These are phyloP conservation scores for Clarias laeviceps DNA, from an alignment of 2,797 vertebrate species.

Conservation along the genomic window DNA sequence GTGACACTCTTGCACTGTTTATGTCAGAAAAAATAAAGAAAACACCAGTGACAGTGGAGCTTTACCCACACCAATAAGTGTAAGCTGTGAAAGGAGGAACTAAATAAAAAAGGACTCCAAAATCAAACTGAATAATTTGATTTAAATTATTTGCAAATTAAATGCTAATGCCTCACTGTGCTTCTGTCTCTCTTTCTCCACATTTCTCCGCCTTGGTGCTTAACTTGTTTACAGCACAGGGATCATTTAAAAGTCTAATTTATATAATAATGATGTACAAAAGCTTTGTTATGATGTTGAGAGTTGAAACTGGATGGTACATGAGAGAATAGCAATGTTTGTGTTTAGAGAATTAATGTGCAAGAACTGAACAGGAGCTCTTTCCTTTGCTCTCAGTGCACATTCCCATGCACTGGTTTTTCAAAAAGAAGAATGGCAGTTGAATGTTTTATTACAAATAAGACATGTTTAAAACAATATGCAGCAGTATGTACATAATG, in stretches of 20 bases:
- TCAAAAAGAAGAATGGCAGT: constrained; percentile 18
- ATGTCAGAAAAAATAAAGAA: constrained; percentile 51
- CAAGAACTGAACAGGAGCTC: constrained; percentile 28
- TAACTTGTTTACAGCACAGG: constrained; percentile 53
- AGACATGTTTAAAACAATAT: not conserved
- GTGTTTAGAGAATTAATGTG: constrained; percentile 45
- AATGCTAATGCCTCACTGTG: constrained; percentile 56
- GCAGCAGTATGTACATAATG: not conserved
- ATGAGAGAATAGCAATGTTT: constrained; percentile 47
- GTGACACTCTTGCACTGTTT: constrained; percentile 42
- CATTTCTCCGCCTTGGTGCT: constrained; percentile 37
- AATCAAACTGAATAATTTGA: constrained; percentile 58
- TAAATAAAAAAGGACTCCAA: constrained; percentile 55
- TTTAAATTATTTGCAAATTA: constrained; percentile 63
- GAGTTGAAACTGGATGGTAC: constrained; percentile 50
- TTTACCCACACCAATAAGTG: constrained; percentile 13
- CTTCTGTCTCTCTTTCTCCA: constrained; percentile 29
- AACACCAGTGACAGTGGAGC: constrained; percentile 45
- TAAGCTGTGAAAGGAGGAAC: constrained; percentile 51
- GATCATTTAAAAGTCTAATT: constrained; percentile 67
- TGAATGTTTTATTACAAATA: constrained; percentile 23
- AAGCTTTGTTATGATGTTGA: constrained; percentile 57
- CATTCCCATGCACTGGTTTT: constrained; percentile 23
- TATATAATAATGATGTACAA: constrained; percentile 56
- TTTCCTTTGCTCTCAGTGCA: constrained; percentile 20